Percentiles rank a stretch among this genome's conserved stretches.
These are phyloP conservation scores for Crotalus tigris DNA, from an alignment of 2,113 vertebrate genomes.

Conservation along the genomic window DNA sequence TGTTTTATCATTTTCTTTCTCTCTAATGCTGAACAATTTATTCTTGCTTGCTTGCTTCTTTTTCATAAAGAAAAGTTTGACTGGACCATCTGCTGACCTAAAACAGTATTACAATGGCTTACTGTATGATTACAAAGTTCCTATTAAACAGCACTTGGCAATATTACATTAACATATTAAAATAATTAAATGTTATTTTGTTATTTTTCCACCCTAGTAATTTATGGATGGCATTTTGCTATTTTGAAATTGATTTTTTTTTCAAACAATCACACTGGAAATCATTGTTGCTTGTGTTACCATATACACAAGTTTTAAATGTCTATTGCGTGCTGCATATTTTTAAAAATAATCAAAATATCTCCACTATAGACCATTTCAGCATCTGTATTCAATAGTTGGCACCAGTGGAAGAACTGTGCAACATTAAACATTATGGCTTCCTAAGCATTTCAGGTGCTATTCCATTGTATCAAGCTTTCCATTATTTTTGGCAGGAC, in stretches of 20 bases:
- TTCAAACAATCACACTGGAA: not conserved
- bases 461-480: slow-evolving; percentile 64
- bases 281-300: not conserved
- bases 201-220: slow-evolving; percentile 35
- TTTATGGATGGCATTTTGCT: slow-evolving; percentile 42
- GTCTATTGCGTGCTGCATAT: slow-evolving; percentile 28
- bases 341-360: slow-evolving; percentile 39
- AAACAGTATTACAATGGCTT: not conserved
- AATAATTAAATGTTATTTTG: slow-evolving; percentile 35
- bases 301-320: slow-evolving; percentile 1
- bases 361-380: slow-evolving; percentile 7
- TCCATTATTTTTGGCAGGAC: slow-evolving; percentile 71
- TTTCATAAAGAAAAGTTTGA: not conserved
- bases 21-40: not conserved
- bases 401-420: slow-evolving; percentile 43
- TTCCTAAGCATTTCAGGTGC: slow-evolving; percentile 63
- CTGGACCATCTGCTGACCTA: not conserved
- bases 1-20: not conserved
- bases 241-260: slow-evolving; percentile 44
- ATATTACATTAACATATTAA: slow-evolving; percentile 39
- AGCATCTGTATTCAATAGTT: slow-evolving; percentile 42
- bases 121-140: slow-evolving; percentile 1
- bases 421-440: slow-evolving; percentile 50
- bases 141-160: slow-evolving; percentile 42
- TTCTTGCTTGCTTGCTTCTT: not conserved